A percentile compares a stretch with the other conserved stretches of the same genome.
These are phyloP conservation scores for Manis pentadactyla DNA, from an alignment of 2,797 vertebrate species.

Conservation along the genomic window DNA sequence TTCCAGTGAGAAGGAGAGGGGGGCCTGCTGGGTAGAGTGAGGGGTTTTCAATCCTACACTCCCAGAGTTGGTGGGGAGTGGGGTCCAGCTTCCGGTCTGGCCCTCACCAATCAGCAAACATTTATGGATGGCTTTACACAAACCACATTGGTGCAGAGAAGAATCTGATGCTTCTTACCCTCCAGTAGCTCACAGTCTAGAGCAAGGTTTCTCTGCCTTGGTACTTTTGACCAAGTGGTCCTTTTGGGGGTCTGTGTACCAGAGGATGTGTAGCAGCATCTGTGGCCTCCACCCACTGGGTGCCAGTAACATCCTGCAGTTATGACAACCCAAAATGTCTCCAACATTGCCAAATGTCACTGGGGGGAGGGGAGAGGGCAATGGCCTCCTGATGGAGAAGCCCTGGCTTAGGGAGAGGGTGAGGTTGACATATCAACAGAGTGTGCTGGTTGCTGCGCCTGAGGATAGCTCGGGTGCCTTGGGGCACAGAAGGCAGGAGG, in stretches of 20 bases:
- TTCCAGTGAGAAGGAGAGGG: neutral
- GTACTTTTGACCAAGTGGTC: neutral
- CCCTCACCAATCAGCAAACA: neutral
- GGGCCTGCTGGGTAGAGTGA: neutral
- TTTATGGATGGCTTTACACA: neutral
- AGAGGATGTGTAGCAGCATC: neutral
- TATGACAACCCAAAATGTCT: conserved; percentile 23
- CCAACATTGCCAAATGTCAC: neutral
- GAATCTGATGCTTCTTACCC: no score
- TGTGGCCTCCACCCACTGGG: neutral
- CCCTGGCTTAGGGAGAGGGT: neutral
- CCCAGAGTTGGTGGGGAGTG: neutral
- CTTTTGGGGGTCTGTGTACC: neutral
- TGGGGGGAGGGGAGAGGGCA: neutral
- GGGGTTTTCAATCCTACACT: neutral
- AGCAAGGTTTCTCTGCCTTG: neutral
- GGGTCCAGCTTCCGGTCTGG: neutral
- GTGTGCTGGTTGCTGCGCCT: neutral
- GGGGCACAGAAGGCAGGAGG: neutral
- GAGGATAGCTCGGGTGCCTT: neutral
- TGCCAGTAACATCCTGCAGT: neutral
- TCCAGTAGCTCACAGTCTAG: neutral
- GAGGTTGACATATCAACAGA: neutral
- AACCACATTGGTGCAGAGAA: neutral
- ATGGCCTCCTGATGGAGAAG: neutral